These are phyloP conservation scores for Xenentodon cancila DNA, from an alignment of 2,797 vertebrate species.

Conservation along the genomic window DNA sequence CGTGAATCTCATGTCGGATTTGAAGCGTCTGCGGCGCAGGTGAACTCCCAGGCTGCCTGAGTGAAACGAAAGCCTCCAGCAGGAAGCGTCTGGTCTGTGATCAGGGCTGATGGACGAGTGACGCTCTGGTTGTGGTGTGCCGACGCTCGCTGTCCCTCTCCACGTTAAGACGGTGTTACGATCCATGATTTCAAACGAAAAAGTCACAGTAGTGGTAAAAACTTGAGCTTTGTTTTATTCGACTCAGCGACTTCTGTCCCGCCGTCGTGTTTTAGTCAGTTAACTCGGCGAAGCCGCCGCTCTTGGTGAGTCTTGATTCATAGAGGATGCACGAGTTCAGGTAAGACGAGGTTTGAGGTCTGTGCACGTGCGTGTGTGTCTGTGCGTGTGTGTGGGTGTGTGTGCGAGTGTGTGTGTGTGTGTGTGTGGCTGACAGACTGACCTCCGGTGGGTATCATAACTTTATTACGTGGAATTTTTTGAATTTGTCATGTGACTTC, in stretches of 20 bases:
- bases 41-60: conserved; percentile 57
- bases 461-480: conserved; percentile 58
- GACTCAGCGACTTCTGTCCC: conserved; percentile 21
- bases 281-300: conserved; percentile 41
- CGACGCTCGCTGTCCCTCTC: conserved; percentile 13
- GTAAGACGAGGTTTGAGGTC: conserved; percentile 85
- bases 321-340: conserved; percentile 88
- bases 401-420: background rate
- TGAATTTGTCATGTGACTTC: conserved; percentile 73
- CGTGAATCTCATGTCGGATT: too few relatives aligned
- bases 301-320: conserved; percentile 59
- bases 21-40: too few relatives aligned
- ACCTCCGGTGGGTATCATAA: conserved; percentile 70
- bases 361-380: conserved; percentile 11
- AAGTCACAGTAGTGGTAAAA: background rate
- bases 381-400: conserved; percentile 10
- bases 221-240: conserved; percentile 1
- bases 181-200: conserved; percentile 13
- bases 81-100: conserved; percentile 18
- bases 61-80: conserved; percentile 15
- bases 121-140: conserved; percentile 52
- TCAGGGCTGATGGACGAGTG: too few relatives aligned
- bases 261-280: conserved; percentile 57
- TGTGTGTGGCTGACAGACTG: conserved; percentile 34
- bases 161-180: conserved; percentile 23